Evolutionary conservation across 2,113 vertebrate genomes (phyloP).

Genomic region (Mobula birostris): DNA sequence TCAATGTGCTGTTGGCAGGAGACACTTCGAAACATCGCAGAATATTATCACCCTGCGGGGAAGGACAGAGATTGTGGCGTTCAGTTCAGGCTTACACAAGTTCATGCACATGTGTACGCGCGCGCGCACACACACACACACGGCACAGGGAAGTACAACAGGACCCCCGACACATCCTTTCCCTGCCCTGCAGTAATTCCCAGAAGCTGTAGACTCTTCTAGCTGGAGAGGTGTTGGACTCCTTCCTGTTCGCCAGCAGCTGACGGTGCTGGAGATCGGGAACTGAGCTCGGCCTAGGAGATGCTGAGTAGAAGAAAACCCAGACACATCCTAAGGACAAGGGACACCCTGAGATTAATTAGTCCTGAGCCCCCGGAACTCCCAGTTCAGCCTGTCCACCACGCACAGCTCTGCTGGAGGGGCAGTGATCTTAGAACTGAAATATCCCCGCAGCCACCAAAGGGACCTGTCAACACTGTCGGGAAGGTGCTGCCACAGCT

Average conservation of each 20-base stretch:
- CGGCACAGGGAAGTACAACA: no score
- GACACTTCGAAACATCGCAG: conserved; percentile 76
- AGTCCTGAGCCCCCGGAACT: no score
- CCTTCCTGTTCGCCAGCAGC: no score
- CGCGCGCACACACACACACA: not conserved
- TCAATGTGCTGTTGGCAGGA: conserved; percentile 58
- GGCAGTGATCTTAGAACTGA: not conserved
- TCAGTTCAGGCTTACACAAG: not conserved
- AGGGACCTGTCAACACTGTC: no score
- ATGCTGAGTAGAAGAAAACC: not conserved
- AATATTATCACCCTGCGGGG: conserved; percentile 70
- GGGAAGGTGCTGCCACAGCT: no score
- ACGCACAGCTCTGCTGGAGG: not conserved
- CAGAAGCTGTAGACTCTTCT: no score
- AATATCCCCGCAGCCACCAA: no score
- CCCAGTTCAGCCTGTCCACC: not conserved
- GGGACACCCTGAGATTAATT: not conserved
- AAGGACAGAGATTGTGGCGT: not conserved
- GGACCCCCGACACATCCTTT: no score
- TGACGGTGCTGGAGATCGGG: not conserved
- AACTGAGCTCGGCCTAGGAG: not conserved
- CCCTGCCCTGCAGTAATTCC: no score
- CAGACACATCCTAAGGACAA: not conserved
- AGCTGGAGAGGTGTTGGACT: no score
- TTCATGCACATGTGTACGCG: no score